phyloP scores from a whole-genome alignment of 2,888 invertebrate species.

The Dorcus parallelipipedus region DNA sequence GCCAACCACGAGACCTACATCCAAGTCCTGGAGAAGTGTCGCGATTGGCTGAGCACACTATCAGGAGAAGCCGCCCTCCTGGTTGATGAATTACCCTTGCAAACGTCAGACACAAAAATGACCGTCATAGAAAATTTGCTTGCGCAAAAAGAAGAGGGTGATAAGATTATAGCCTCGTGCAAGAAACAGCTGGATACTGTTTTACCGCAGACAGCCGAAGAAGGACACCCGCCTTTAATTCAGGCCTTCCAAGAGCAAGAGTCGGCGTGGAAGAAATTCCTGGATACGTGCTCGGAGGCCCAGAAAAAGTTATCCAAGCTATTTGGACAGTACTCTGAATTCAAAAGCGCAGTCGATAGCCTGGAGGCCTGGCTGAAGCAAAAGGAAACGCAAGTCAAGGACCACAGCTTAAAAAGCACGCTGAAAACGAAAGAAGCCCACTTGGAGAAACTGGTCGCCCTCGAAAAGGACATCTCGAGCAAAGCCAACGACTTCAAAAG shows the following conservation, averaged over 20 bases:
- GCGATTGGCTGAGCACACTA: slow-evolving; percentile 78
- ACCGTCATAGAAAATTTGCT: slow-evolving; percentile 72
- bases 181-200: slow-evolving; percentile 69
- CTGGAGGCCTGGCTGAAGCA: slow-evolving; percentile 82
- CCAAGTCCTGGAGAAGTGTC: slow-evolving; percentile 76
- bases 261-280: slow-evolving; percentile 71
- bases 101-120: slow-evolving; percentile 73
- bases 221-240: slow-evolving; percentile 70
- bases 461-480: slow-evolving; percentile 67
- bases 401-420: slow-evolving; percentile 83
- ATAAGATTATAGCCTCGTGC: slow-evolving; percentile 66
- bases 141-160: slow-evolving; percentile 69
- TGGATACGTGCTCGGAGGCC: slow-evolving; percentile 66
- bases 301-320: slow-evolving; percentile 71
- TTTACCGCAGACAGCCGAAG: slow-evolving; percentile 71
- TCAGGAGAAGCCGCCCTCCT: slow-evolving; percentile 75
- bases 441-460: slow-evolving; percentile 69
- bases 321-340: slow-evolving; percentile 77
- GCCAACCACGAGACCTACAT: slow-evolving; percentile 78
- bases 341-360: slow-evolving; percentile 72
- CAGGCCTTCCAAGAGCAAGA: slow-evolving; percentile 73
- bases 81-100: slow-evolving; percentile 73
- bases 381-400: slow-evolving; percentile 81
- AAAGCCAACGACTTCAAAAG: slow-evolving; percentile 67
- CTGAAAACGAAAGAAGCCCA: slow-evolving; percentile 78